Base-by-base conservation (phyloP, 2,797 vertebrate genomes). In the Lemur catta region DNA sequence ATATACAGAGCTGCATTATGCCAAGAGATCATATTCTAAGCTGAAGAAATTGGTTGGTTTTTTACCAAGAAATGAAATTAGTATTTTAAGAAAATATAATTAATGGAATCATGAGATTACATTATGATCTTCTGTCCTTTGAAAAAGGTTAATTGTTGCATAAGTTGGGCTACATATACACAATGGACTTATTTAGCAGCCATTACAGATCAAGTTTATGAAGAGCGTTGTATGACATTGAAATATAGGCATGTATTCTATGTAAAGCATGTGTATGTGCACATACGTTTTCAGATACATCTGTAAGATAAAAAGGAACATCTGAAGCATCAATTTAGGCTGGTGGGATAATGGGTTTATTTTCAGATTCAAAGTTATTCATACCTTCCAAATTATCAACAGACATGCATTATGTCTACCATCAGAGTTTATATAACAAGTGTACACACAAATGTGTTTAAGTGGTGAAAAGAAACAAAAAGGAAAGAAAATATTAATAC, bases 71-170 rank as follows among this genome's bases (percentile, higher is more conserved):
- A 96, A 75, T 46, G 18, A 84, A 96, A 76, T 87, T 61, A 93
- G 35, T 90, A 46, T 97, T 96, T 96, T 90, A 93, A 94, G 75
- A 88, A 96, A 88, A 20, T 67, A 28, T 65, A 92, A 85, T 93
- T 93, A 94, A 79, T 75, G 59, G 55, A 96, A 69, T 75, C 69
- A 84, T 61, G 90, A 94, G 82, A 94, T 93, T 96, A 85, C 57
- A 79, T n/a, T 84, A 61, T 72, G 85, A 93, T 95, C 69, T 74
- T 95, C 78, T 94, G 78, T 95, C 74, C 63, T 94, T 92, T 80
- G 87, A 52, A 88, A 92, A 95, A 92, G 67, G 92, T 92, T 97
- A 92, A 95, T 93, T 94, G 46, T 91, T 95, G 38, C 57, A 85
- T 92, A 85, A 96, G 85, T 61, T 52, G 38, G 61, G 61, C 61